Base-by-base conservation (phyloP, 2,888 invertebrate species). In the Drosophila fulvimacula region DNA sequence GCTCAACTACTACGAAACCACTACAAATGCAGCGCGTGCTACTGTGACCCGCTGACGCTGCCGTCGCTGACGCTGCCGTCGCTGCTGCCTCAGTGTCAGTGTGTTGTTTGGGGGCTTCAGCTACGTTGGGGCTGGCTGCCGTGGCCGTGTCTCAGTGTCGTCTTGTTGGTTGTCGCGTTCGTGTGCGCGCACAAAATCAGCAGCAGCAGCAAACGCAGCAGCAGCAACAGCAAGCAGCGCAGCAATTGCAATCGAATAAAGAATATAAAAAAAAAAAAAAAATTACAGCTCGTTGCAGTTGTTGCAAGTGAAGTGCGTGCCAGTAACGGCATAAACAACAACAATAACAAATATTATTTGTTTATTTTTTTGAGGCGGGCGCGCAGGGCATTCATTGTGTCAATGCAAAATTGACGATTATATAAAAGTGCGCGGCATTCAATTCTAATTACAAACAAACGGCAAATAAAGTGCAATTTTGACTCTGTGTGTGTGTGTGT, bases 131-230 rank as follows among this genome's bases (percentile, higher is more conserved):
- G 64, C 74, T 74, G 74, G 56, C 71, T 72, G 79, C 69, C 76
- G 74, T 71, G 61, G 69, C 81, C 76, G 74, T 74, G 76, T 76
- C 75, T 90, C 88, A 92, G 92, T 92, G 89, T 90, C 90, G 90
- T 91, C 88, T 91, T 90, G 91, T 91, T 91, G 91, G 92, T 91
- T 91, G 92, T 91, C 90, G 92, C 90, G 91, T 91, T 88, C 89
- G 83, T 81, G 81, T 84, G 82, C 81, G 82, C 87, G 87, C 81
- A 83, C 79, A 69, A 69, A 80, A 82, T 57, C 59, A 68, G 51
- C 77, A 76, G 73, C 61, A 73, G 66, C 63, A 70, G 36, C 65
- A 61, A 44, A 56, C 58, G 42, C 72, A 70, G 63, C 64, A 73
- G 39, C 63, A 73, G 32, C 60, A 51, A 34, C 39, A 62, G 60